Percentiles rank a stretch among this genome's conserved stretches.
phyloP scores from a whole-genome alignment of 92 coral and sea anemone genomes.

The Epizoanthus scotinus region DNA sequence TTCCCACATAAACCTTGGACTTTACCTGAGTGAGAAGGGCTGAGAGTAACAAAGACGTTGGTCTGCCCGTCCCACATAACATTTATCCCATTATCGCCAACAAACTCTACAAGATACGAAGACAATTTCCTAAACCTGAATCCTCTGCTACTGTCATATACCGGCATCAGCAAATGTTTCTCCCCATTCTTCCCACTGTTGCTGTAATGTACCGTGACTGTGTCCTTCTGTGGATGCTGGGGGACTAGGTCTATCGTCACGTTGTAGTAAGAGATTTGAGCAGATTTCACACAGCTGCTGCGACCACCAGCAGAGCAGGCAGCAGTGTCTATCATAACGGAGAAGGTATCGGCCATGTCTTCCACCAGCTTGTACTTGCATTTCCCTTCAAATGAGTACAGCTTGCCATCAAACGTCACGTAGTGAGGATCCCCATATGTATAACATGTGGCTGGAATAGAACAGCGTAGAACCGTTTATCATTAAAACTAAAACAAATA shows the following conservation, averaged over 20 bases:
- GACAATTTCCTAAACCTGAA: conserved; percentile 61
- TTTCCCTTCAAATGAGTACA: conserved; percentile 73
- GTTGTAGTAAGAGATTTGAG: conserved; percentile 63
- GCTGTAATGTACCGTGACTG: conserved; percentile 43
- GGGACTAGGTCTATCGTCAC: conserved; percentile 58
- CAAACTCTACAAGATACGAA: conserved; percentile 61
- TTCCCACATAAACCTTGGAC: conserved; percentile 76
- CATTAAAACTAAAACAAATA: background rate
- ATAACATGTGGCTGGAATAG: conserved; percentile 62
- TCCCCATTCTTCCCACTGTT: conserved; percentile 5
- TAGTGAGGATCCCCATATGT: conserved; percentile 82
- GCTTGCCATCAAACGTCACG: conserved; percentile 78
- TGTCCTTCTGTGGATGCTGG: conserved; percentile 57
- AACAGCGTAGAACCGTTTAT: background rate
- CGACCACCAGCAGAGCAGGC: conserved; percentile 62
- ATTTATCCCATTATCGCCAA: conserved; percentile 57
- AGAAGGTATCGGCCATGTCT: conserved; percentile 57
- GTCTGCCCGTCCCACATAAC: conserved; percentile 76
- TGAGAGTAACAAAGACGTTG: conserved; percentile 62
- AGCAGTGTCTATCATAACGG: conserved; percentile 70
- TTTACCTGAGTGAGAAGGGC: conserved; percentile 61
- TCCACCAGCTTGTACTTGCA: conserved; percentile 73
- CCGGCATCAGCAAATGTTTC: conserved; percentile 49
- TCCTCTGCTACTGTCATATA: conserved; percentile 51
- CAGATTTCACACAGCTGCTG: conserved; percentile 77